A percentile compares a stretch with the other conserved stretches of the same genome.
Conservation (phyloP, 2,797 vertebrate genomes). For the Gymnoscopelus microlampas region DNA sequence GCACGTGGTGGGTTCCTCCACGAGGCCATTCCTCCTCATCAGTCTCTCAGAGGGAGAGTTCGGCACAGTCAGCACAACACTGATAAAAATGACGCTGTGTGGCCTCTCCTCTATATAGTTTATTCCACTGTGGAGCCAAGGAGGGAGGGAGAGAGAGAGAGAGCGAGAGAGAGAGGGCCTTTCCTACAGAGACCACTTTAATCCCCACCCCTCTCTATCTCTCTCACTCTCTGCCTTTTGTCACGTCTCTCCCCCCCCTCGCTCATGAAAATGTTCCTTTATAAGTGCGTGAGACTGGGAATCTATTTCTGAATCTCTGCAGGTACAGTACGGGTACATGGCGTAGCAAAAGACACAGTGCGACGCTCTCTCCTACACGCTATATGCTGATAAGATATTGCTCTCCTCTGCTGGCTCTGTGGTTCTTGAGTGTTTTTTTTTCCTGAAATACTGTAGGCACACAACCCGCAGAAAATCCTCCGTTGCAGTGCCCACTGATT, state of each 20-base stretch:
- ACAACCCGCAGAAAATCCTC: constrained; percentile 38
- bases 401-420: constrained; percentile 14
- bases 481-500: constrained; percentile 54
- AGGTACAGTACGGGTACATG: constrained; percentile 3
- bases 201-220: neutral
- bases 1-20: constrained; percentile 34
- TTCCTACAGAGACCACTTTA: constrained; percentile 5
- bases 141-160: neutral
- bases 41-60: constrained; percentile 78
- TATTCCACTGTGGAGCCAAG: constrained; percentile 26
- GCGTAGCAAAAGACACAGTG: constrained; percentile 34
- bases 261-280: constrained; percentile 23
- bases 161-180: neutral
- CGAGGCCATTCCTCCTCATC: constrained; percentile 82
- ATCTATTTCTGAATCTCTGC: constrained; percentile 28
- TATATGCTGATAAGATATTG: constrained; percentile 28
- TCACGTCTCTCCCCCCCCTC: neutral
- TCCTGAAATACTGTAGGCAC: constrained; percentile 37
- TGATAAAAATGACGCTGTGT: constrained; percentile 72
- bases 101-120: constrained; percentile 60
- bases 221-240: neutral
- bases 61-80: constrained; percentile 77
- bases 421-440: constrained; percentile 22
- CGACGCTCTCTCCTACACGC: constrained; percentile 7
- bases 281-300: constrained; percentile 17